phyloP scores from a whole-genome alignment of 2,888 invertebrate species.

The Drosophila melanosoma region DNA sequence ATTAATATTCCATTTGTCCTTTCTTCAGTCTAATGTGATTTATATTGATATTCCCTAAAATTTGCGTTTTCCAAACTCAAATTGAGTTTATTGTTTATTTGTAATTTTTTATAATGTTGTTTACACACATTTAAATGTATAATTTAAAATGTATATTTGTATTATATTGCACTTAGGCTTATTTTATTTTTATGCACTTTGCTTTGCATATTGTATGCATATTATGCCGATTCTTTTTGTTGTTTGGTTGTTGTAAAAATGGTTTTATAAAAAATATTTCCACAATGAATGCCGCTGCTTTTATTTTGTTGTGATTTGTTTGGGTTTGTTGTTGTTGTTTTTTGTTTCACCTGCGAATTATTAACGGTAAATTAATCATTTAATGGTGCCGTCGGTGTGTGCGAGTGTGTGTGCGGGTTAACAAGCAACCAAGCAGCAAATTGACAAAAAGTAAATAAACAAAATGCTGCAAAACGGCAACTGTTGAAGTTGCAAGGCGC shows the following conservation, averaged over 20 bases:
- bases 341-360: slow-evolving; percentile 71
- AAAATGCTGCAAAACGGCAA: slow-evolving; percentile 64
- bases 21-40: slow-evolving; percentile 64
- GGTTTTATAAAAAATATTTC: slow-evolving; percentile 59
- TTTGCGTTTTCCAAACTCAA: slow-evolving; percentile 20
- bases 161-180: slow-evolving; percentile 1
- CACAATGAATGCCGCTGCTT: slow-evolving; percentile 60
- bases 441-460: slow-evolving; percentile 70
- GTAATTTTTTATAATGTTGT: slow-evolving; percentile 25
- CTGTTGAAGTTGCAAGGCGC: slow-evolving; percentile 65
- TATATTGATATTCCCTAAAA: slow-evolving; percentile 48
- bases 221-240: slow-evolving; percentile 14
- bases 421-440: slow-evolving; percentile 63
- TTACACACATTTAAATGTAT: slow-evolving; percentile 19
- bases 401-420: slow-evolving; percentile 46
- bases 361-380: slow-evolving; percentile 79
- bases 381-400: slow-evolving; percentile 20
- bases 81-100: slow-evolving; percentile 21
- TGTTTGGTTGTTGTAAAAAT: slow-evolving; percentile 49
- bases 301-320: slow-evolving; percentile 35
- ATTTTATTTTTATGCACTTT: slow-evolving; percentile 19
- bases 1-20: slow-evolving; percentile 67
- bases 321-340: not conserved
- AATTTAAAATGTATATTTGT: slow-evolving; percentile 11
- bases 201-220: slow-evolving; percentile 8